Conservation (phyloP, 2,113 vertebrate genomes). For the Tachuris rubrigastra region DNA sequence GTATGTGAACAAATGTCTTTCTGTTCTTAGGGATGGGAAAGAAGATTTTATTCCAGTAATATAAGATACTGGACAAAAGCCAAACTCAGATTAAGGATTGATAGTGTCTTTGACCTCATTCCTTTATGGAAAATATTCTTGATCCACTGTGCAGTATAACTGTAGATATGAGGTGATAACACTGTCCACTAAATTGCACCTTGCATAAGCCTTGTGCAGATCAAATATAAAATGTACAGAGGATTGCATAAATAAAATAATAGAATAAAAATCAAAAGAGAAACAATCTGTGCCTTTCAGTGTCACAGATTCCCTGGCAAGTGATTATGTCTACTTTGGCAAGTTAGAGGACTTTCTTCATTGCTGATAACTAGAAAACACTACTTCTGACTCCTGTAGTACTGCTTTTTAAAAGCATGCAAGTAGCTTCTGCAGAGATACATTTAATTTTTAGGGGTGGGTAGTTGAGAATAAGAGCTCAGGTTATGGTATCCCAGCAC, state of each 20-base stretch:
- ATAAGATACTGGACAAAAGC: constrained; percentile 8
- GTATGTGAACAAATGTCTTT: constrained; percentile 53
- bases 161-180: background rate
- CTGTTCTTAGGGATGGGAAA: constrained; percentile 44
- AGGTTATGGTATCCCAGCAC: background rate
- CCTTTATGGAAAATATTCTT: background rate
- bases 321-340: background rate
- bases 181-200: background rate
- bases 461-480: background rate
- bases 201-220: background rate
- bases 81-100: constrained; percentile 16
- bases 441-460: background rate
- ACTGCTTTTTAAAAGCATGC: background rate
- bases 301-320: background rate
- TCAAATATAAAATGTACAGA: background rate
- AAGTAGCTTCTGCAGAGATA: background rate
- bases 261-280: background rate
- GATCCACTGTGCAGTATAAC: background rate
- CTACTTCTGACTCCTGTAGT: background rate
- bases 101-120: background rate
- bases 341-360: background rate
- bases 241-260: background rate
- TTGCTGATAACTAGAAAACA: background rate
- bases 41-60: constrained; percentile 31
- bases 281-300: background rate